These are phyloP conservation scores for Lysiphlebus fabarum DNA, from an alignment of 1,140 invertebrate genomes.

Conservation along the genomic window DNA sequence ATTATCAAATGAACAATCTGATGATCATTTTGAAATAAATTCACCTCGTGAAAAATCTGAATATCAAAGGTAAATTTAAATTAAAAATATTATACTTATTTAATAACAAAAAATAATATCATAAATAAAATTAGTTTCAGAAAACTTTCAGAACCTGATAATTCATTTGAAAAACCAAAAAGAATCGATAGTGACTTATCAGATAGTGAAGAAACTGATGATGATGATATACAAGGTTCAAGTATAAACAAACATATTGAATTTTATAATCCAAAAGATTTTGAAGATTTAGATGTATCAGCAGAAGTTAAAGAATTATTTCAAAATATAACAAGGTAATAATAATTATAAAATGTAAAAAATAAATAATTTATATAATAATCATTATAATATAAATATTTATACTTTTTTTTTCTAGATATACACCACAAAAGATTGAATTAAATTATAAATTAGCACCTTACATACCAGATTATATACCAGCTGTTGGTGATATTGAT, in stretches of 20 bases:
- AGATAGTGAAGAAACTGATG: constrained; percentile 48
- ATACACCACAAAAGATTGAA: constrained; percentile 88
- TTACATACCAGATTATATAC: constrained; percentile 95
- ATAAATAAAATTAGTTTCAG: not conserved
- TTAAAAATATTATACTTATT: constrained; percentile 9
- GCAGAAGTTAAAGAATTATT: constrained; percentile 89
- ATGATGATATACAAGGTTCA: constrained; percentile 44
- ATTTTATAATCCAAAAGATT: constrained; percentile 82
- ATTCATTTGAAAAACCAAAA: constrained; percentile 35
- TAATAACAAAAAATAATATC: not conserved
- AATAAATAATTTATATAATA: not conserved
- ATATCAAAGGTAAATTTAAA: constrained; percentile 31
- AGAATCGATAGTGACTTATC: constrained; percentile 45
- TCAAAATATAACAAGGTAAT: constrained; percentile 84
- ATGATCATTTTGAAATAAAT: constrained; percentile 31
- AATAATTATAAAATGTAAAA: too few relatives aligned
- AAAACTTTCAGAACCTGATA: constrained; percentile 31
- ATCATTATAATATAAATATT: not conserved
- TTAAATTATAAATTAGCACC: constrained; percentile 87
- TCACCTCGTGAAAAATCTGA: constrained; percentile 33
- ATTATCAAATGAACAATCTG: too few relatives aligned
- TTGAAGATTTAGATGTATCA: constrained; percentile 77
- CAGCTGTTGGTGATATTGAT: constrained; percentile 96
- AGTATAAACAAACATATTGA: constrained; percentile 54
- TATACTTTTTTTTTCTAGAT: constrained; percentile 61